These are phyloP conservation scores for Sakesphorus luctuosus DNA, from an alignment of 2,113 vertebrate species.

Conservation along the genomic window DNA sequence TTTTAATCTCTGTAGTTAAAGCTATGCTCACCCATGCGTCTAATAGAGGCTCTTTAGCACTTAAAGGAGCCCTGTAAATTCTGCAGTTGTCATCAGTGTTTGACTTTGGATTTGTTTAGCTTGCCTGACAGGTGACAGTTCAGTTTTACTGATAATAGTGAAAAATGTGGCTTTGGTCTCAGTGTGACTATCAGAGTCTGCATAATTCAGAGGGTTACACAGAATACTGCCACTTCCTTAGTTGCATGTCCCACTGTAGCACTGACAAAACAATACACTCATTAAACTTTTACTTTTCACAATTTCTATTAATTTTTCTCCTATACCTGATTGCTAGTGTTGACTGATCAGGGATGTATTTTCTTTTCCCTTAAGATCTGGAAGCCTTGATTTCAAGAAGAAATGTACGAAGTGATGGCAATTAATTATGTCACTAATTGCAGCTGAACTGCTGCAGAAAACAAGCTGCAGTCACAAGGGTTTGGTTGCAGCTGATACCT, in stretches of 20 bases:
- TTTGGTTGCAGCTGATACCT: background rate
- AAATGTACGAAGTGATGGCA: background rate
- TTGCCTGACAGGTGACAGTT: background rate
- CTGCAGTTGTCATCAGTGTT: background rate
- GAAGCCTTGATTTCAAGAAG: background rate
- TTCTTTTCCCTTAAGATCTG: background rate
- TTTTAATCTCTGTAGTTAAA: background rate
- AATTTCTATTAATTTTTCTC: background rate
- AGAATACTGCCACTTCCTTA: background rate
- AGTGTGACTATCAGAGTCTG: background rate
- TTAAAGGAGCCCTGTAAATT: background rate
- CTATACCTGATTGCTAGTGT: background rate
- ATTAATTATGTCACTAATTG: background rate
- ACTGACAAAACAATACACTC: background rate
- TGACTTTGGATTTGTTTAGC: background rate
- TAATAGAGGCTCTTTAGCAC: background rate
- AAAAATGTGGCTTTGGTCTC: background rate
- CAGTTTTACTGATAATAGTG: background rate
- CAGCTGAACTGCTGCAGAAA: background rate
- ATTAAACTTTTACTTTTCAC: background rate
- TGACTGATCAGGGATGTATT: background rate
- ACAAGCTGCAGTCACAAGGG: background rate
- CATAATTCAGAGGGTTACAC: background rate
- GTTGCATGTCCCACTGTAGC: background rate
- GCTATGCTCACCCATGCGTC: rapidly evolving